Evolutionary conservation across 2,888 invertebrate genomes (phyloP), one percentile per base, ranked within the genome.

Genomic region (Leucophora obtusa): DNA sequence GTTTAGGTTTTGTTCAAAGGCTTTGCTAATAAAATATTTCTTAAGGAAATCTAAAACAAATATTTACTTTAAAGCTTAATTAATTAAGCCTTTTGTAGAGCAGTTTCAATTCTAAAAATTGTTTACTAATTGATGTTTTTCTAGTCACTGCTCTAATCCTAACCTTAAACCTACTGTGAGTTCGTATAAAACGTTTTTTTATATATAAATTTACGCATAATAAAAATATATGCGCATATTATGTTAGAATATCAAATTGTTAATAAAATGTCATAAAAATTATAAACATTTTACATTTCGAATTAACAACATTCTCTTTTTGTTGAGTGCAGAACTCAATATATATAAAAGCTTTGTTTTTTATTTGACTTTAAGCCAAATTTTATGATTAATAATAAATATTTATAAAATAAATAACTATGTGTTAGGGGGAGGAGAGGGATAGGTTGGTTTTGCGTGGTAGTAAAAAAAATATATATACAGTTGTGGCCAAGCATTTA

Each of bases 211-310:
- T 24, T 24, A 3, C 5, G 73, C 81, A 77, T 77, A 81, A 65
- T 65, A 74, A 81, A 75, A 81, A 81, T 74, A 76, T 82, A 78
- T 86, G 84, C 86, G 85, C 83, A 87, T 86, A 84, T 83, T 82
- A 82, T 82, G 70, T 79, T 82, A 77, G 78, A 83, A 83, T 83
- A 84, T 83, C 82, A 81, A 77, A 83, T 84, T 86, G 86, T 87
- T 87, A 86, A 88, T 87, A 89, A 60, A 63, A 14, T 53, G 65
- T 73, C 62, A 73, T 70, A 74, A 73, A 76, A 75, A 43, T 77
- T 70, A 81, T 60, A 1, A 77, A 81, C 73, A 56, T 17, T 54
- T 54, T 62, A 18, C 56, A 58, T 65, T 58, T 74, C n/a, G 69
- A 65, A 76, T 70, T 35, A 65, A 35, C 81, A 24, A 70, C 73